Evolutionary conservation across 2,888 invertebrate genomes (phyloP), one percentile per base, ranked within the genome.

Genomic region (Gortyna flavago): DNA sequence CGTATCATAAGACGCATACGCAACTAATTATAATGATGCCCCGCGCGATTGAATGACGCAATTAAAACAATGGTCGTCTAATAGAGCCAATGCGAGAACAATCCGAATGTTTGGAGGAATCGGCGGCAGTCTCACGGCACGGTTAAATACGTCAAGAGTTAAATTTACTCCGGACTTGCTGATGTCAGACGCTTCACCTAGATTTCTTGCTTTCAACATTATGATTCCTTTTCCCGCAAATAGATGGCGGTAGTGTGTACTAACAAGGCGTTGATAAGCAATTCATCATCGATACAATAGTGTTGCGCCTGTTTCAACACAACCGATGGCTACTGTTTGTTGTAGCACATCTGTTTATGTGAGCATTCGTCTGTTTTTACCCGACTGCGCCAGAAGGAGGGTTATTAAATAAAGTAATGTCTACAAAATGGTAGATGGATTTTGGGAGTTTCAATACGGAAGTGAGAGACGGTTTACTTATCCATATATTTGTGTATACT

Each of bases 161-260:
- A 96, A 96, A 95, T 95, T 96, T 96, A 96, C 95, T 94, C 90
- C 88, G 89, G 91, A 91, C 88, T 93, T 92, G 96, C 93, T 96
- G 96, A 96, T 96, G 96, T 96, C 95, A 96, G 96, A 95, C 92
- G 94, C 93, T 95, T 95, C 95, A 96, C 95, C 96, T 96, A 96
- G 94, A 95, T 96, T 95, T 93, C 93, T 75, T 90, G 92, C 89
- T 93, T 94, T 92, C 91, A 92, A 88, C 90, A 89, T 90, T 91
- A 73, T 77, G 92, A 92, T 95, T 94, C 92, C 91, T 93, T 92
- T 90, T 76, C 90, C 87, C 91, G 90, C 92, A 92, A 93, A 94
- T 93, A 95, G 95, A 95, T 95, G 96, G 95, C 95, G 92, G 93
- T 89, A 93, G 91, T 88, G 90, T 87, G 90, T 86, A 89, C 89